These are phyloP conservation scores for Trachelus stipa DNA, from an alignment of 2,888 invertebrate species.

Conservation along the genomic window DNA sequence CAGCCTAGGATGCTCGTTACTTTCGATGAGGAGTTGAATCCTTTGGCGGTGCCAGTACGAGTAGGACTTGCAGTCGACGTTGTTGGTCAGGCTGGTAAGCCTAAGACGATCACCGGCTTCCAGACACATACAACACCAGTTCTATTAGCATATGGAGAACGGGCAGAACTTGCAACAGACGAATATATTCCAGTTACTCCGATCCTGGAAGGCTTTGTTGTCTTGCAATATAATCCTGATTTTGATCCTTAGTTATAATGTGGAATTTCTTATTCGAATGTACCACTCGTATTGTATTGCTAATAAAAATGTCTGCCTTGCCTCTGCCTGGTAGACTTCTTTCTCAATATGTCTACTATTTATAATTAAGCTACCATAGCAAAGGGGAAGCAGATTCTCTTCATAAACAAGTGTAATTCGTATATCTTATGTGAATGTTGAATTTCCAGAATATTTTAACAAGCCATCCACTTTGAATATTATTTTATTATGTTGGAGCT, in stretches of 20 bases:
- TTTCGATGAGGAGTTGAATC: slow-evolving; percentile 94
- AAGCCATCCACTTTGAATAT: background rate
- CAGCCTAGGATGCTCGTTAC: slow-evolving; percentile 99
- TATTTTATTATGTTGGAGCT: background rate
- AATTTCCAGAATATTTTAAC: background rate
- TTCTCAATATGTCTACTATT: slow-evolving; percentile 4
- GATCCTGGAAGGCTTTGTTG: slow-evolving; percentile 99
- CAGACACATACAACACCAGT: slow-evolving; percentile 99
- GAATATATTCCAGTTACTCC: slow-evolving; percentile 95
- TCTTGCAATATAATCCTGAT: slow-evolving; percentile 91
- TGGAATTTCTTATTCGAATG: background rate
- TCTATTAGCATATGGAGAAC: slow-evolving; percentile 93
- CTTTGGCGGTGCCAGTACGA: slow-evolving; percentile 92
- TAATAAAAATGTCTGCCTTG: slow-evolving; percentile 5
- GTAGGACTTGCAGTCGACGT: slow-evolving; percentile 98
- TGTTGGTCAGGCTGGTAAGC: slow-evolving; percentile 99
- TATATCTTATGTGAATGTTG: background rate
- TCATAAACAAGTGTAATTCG: background rate
- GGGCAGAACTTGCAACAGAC: slow-evolving; percentile 98
- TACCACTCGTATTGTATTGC: background rate
- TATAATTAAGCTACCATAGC: slow-evolving; percentile 6
- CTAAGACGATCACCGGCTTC: slow-evolving; percentile 99
- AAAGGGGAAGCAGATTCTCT: background rate
- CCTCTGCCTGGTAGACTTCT: background rate
- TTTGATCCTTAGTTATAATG: slow-evolving; percentile 65